phyloP scores from a whole-genome alignment of 2,797 vertebrate species.

The Myotis myotis region DNA sequence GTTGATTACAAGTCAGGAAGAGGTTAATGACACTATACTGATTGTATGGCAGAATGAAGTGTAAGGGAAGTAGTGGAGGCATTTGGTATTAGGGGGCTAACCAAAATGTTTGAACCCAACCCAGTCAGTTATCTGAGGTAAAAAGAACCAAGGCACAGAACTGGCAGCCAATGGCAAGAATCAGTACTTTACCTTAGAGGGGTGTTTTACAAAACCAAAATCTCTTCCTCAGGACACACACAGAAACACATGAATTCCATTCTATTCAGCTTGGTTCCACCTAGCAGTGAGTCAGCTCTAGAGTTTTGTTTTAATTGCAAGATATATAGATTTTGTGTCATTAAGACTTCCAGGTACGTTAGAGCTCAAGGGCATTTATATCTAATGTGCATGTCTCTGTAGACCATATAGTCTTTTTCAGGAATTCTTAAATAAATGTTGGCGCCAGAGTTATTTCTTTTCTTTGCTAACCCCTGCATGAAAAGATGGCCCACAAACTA shows the following conservation, averaged over 20 bases:
- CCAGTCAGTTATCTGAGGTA: background rate
- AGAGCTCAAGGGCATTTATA: background rate
- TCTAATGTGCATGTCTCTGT: background rate
- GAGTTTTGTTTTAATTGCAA: background rate
- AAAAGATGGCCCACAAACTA: conserved; percentile 25
- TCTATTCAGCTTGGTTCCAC: background rate
- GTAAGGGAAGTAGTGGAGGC: background rate
- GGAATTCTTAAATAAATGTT: conserved; percentile 46
- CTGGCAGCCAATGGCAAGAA: background rate
- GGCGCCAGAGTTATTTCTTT: conserved; percentile 10
- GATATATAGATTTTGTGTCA: background rate
- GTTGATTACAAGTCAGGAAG: background rate
- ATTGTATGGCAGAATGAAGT: conserved; percentile 2
- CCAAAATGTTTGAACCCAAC: background rate
- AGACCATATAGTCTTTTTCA: background rate
- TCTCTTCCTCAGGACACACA: background rate
- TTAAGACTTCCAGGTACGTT: background rate
- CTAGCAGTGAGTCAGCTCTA: background rate
- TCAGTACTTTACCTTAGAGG: background rate
- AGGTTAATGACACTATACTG: background rate
- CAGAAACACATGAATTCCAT: background rate
- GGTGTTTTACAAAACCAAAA: background rate
- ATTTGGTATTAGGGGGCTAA: background rate
- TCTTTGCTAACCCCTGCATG: conserved; percentile 32
- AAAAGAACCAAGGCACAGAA: background rate